phyloP scores from a whole-genome alignment of 2,888 invertebrate species.

The Pegoplata infirma region DNA sequence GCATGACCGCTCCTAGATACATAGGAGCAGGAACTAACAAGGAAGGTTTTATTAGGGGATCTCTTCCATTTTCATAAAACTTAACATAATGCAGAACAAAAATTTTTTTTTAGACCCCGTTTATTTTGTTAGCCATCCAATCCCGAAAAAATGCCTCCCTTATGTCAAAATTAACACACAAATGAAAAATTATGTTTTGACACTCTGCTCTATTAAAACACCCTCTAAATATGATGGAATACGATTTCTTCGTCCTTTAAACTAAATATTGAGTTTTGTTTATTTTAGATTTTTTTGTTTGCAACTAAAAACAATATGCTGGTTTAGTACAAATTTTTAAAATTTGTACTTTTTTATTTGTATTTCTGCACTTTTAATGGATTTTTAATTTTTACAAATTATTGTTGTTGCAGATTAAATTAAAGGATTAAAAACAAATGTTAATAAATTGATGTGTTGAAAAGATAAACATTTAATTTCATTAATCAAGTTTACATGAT shows the following conservation, averaged over 20 bases:
- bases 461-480: neutral
- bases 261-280: conserved; percentile 31
- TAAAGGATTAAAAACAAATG: conserved; percentile 30
- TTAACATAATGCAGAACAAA: too few relatives aligned
- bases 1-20: too few relatives aligned
- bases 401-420: neutral
- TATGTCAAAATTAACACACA: too few relatives aligned
- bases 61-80: too few relatives aligned
- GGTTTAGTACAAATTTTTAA: neutral
- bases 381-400: conserved; percentile 43
- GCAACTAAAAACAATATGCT: conserved; percentile 19
- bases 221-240: conserved; percentile 4
- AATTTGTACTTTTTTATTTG: neutral
- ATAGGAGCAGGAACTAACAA: too few relatives aligned
- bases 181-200: conserved; percentile 58
- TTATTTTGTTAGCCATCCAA: too few relatives aligned
- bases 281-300: conserved; percentile 31
- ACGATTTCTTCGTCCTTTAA: neutral
- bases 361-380: conserved; percentile 25
- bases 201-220: conserved; percentile 31
- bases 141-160: too few relatives aligned
- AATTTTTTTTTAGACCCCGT: too few relatives aligned
- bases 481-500: neutral
- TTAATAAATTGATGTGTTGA: conserved; percentile 4
- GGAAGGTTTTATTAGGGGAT: too few relatives aligned